These are phyloP conservation scores for Hoplias malabaricus DNA, from an alignment of 2,113 vertebrate genomes.

Conservation along the genomic window DNA sequence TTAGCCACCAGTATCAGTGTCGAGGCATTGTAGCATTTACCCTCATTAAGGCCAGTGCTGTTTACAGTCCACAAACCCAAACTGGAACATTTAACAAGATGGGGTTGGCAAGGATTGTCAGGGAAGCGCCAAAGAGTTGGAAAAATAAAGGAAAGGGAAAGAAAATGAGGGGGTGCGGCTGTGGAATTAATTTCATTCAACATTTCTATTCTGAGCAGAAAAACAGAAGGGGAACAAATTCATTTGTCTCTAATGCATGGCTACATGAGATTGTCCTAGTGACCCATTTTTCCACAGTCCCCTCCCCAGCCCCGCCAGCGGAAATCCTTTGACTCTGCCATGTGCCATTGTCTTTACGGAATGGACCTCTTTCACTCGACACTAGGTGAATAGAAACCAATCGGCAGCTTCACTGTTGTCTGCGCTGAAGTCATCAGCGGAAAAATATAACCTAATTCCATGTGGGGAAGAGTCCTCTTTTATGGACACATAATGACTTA, in stretches of 20 bases:
- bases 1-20: background rate
- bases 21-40: background rate
- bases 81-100: constrained; percentile 36
- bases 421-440: constrained; percentile 51
- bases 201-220: constrained; percentile 45
- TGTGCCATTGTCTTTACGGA: constrained; percentile 63
- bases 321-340: constrained; percentile 48
- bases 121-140: constrained; percentile 20
- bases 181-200: constrained; percentile 73
- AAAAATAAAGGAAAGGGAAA: background rate
- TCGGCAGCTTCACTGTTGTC: constrained; percentile 39
- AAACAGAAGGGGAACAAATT: constrained; percentile 62
- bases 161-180: constrained; percentile 47
- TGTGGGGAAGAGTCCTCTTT: constrained; percentile 55
- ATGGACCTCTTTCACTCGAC: constrained; percentile 53
- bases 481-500: constrained; percentile 65
- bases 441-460: constrained; percentile 57
- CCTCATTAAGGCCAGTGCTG: constrained; percentile 25
- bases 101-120: background rate
- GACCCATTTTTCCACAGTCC: constrained; percentile 66
- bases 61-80: constrained; percentile 36
- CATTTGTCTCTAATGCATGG: constrained; percentile 61
- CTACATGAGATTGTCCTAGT: constrained; percentile 60
- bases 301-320: constrained; percentile 50
- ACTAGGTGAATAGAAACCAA: constrained; percentile 54